A percentile compares a stretch with the other conserved stretches of the same genome.
Conservation (phyloP, 2,113 vertebrate species). For the Coracopsis vasa region DNA sequence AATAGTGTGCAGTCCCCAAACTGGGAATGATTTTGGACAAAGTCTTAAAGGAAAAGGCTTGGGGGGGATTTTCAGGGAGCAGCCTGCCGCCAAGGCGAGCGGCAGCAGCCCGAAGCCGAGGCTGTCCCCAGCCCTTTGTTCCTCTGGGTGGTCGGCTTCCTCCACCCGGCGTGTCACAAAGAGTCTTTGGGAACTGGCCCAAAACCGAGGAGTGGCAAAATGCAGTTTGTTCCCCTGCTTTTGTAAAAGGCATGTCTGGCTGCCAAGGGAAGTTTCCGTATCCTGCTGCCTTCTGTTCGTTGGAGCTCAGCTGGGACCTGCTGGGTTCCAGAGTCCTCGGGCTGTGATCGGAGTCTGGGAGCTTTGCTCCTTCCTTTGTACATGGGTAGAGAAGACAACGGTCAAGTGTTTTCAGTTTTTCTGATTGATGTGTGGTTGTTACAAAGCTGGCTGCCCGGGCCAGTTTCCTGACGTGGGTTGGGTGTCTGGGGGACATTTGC, state of each 20-base stretch:
- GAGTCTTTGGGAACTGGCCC: conserved; percentile 39
- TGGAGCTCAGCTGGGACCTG: neutral
- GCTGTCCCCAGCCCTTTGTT: conserved; percentile 44
- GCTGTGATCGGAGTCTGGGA: neutral
- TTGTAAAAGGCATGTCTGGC: conserved; percentile 1
- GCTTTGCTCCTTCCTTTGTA: conserved; percentile 13
- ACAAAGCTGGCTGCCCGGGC: neutral
- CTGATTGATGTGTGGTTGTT: neutral
- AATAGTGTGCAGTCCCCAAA: neutral
- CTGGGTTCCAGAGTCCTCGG: neutral
- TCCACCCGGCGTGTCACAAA: neutral
- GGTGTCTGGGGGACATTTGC: conserved; percentile 22
- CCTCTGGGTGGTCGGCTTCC: conserved; percentile 45
- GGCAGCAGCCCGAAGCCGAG: neutral
- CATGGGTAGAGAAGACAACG: neutral
- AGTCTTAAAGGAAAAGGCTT: neutral
- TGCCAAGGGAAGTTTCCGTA: conserved; percentile 59
- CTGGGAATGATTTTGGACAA: neutral
- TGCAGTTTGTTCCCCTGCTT: conserved; percentile 17
- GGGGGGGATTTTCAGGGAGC: conserved; percentile 1
- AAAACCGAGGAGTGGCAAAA: conserved; percentile 31
- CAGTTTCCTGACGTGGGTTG: neutral
- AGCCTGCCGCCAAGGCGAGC: neutral
- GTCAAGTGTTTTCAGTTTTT: conserved; percentile 29
- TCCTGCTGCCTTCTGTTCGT: conserved; percentile 35